phyloP scores from a whole-genome alignment of 2,797 vertebrate species.

The Anguilla obscura region DNA sequence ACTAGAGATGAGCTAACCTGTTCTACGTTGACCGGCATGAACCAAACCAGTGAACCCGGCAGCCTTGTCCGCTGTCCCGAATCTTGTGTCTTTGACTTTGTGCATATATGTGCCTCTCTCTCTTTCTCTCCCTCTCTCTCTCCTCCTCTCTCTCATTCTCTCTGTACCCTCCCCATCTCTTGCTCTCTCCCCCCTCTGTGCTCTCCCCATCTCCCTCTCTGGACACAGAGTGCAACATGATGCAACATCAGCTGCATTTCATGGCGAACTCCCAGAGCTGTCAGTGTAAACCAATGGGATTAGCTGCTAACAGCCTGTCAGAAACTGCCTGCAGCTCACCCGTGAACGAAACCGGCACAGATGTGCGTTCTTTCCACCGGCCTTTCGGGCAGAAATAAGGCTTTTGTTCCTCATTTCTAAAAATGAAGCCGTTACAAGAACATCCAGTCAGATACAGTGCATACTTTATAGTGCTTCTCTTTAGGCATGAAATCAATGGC shows the following conservation, averaged over 20 bases:
- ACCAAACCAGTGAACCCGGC: background rate
- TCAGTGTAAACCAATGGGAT: slow-evolving; percentile 34
- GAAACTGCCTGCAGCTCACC: slow-evolving; percentile 6
- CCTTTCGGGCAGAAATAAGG: background rate
- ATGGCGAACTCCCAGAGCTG: background rate
- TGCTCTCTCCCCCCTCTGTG: background rate
- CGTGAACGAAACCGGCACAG: slow-evolving; percentile 3
- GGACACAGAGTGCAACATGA: slow-evolving; percentile 12
- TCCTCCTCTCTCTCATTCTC: background rate
- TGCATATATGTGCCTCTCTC: background rate
- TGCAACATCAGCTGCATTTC: slow-evolving; percentile 27
- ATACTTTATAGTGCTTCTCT: background rate
- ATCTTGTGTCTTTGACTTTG: background rate
- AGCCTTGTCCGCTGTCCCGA: background rate
- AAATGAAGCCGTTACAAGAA: background rate
- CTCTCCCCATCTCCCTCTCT: background rate
- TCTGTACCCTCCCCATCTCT: background rate
- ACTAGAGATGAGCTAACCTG: background rate
- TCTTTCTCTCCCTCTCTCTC: background rate
- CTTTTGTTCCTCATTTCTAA: background rate
- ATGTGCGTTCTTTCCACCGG: background rate
- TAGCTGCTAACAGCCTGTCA: slow-evolving; percentile 27
- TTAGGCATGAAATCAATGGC: background rate
- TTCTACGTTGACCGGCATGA: background rate
- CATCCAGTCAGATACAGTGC: background rate